A percentile compares a stretch with the other conserved stretches of the same genome.
Conservation (phyloP, 2,888 invertebrate species). For the Parnassius orleans region DNA sequence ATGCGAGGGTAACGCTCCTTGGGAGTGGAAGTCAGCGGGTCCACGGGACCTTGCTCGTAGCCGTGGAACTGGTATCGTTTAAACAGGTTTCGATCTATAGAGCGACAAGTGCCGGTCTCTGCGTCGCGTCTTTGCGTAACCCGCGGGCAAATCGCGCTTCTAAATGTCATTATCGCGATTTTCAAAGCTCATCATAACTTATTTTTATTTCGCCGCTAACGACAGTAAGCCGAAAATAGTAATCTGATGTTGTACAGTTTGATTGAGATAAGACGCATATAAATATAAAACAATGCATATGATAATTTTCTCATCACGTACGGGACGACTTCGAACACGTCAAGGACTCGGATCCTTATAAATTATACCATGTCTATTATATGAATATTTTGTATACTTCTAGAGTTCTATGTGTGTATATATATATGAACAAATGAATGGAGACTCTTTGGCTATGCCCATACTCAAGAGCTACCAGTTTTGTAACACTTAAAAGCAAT, state of each 20-base stretch:
- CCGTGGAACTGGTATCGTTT: slow-evolving; percentile 58
- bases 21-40: slow-evolving; percentile 35
- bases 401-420: too few species aligned
- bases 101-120: slow-evolving; percentile 42
- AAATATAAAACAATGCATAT: slow-evolving; percentile 11
- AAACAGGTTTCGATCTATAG: slow-evolving; percentile 50
- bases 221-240: neutral
- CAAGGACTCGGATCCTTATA: slow-evolving; percentile 23
- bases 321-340: slow-evolving; percentile 5
- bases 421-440: too few species aligned
- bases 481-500: too few species aligned
- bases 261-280: neutral
- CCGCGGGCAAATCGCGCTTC: slow-evolving; percentile 26
- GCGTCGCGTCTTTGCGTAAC: slow-evolving; percentile 10
- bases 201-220: neutral
- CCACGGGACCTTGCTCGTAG: slow-evolving; percentile 64
- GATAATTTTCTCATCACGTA: slow-evolving; percentile 24
- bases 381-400: slow-evolving; percentile 12
- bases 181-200: slow-evolving; percentile 4
- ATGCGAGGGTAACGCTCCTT: slow-evolving; percentile 39
- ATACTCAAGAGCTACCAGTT: too few species aligned
- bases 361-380: slow-evolving; percentile 12
- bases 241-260: neutral
- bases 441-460: too few species aligned
- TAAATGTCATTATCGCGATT: slow-evolving; percentile 25